These are phyloP conservation scores for Harpagus bidentatus DNA, from an alignment of 2,113 vertebrate genomes.

Conservation along the genomic window DNA sequence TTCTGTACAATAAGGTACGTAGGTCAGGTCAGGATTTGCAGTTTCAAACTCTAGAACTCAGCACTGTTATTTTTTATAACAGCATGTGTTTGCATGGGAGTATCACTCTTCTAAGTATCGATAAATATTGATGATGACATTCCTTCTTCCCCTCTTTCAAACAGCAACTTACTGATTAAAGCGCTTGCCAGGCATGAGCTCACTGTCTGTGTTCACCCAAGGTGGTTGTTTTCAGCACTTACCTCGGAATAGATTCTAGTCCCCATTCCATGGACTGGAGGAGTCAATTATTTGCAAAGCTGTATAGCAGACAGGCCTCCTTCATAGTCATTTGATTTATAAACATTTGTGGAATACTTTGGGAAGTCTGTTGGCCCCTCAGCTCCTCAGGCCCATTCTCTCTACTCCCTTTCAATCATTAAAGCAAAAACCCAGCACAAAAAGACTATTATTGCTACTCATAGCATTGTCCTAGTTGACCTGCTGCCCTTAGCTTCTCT, in stretches of 20 bases:
- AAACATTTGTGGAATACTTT: not conserved
- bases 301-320: not conserved
- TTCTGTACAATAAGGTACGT: not conserved
- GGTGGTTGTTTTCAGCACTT: not conserved
- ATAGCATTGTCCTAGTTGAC: not conserved
- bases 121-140: not conserved
- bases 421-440: not conserved
- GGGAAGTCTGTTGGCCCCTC: not conserved
- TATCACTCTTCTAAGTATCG: not conserved
- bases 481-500: not conserved
- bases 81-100: not conserved
- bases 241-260: not conserved
- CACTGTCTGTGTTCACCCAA: not conserved
- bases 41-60: not conserved
- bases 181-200: not conserved
- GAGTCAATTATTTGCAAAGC: not conserved
- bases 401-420: not conserved
- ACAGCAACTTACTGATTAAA: not conserved
- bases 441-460: not conserved
- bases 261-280: not conserved
- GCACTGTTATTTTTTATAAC: not conserved
- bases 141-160: not conserved
- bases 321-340: not conserved
- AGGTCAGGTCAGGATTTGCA: not conserved
- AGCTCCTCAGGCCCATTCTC: not conserved